Conservation (phyloP, 1,140 invertebrate species). For the Vanessa tameamea region DNA sequence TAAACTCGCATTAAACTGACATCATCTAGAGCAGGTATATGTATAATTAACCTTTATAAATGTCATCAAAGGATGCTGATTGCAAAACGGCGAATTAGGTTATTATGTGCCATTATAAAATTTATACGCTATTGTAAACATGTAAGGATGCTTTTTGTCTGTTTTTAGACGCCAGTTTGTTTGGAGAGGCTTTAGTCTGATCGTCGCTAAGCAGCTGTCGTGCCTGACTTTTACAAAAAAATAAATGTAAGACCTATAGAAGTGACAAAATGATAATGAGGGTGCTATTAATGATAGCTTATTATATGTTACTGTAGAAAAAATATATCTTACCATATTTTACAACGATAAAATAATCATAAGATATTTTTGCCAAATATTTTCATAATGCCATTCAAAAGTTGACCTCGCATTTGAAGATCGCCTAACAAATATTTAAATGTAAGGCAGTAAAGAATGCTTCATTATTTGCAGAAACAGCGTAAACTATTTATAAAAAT, state of each 20-base stretch:
- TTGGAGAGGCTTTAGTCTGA: slow-evolving; percentile 1
- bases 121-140: not conserved
- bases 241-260: not conserved
- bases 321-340: too few relatives aligned
- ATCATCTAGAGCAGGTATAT: slow-evolving; percentile 27
- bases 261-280: not conserved
- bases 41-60: slow-evolving; percentile 45
- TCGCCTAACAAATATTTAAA: slow-evolving; percentile 20
- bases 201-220: slow-evolving; percentile 26
- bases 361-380: not conserved
- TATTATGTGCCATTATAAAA: slow-evolving; percentile 1
- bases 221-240: slow-evolving; percentile 8
- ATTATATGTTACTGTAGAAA: not conserved
- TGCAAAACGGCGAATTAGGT: slow-evolving; percentile 31
- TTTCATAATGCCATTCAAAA: not conserved
- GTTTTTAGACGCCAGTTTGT: slow-evolving; percentile 11
- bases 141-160: slow-evolving; percentile 1
- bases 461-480: slow-evolving; percentile 3
- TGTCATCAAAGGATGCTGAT: slow-evolving; percentile 43
- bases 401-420: slow-evolving; percentile 17
- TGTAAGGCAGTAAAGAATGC: slow-evolving; percentile 15
- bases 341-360: too few relatives aligned
- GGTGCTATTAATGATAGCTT: not conserved
- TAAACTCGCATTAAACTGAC: slow-evolving; percentile 6
- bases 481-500: slow-evolving; percentile 7